Evolutionary conservation across 2,888 invertebrate genomes (phyloP), one percentile per base, ranked within the genome.

Genomic region (Onchidella celtica): DNA sequence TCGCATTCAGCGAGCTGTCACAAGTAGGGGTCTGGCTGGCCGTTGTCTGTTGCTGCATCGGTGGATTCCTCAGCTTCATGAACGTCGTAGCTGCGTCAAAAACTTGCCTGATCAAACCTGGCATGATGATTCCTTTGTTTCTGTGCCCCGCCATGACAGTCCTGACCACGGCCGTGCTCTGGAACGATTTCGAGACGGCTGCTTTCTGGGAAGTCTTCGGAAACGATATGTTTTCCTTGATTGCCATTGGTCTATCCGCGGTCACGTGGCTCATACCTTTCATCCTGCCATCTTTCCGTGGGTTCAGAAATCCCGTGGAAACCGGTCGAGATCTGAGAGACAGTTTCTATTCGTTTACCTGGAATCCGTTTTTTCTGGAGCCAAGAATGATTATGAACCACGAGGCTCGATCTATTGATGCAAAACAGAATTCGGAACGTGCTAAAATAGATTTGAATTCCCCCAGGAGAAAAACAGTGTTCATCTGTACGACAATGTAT

Each of bases 401-500:
- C 78, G 84, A 82, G 34, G 80, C 77, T 1, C n/a, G 21, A 1
- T 61, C 36, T 11, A 21, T 66, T 27, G 66, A 32, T 34, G 17
- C 55, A 55, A 34, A 47, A 4, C 24, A 27, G 9, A n/a, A 63
- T 24, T 2, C 29, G 63, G 24, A 29, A 32, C 11, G 24, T 17
- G 34, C 59, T 32, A n/a, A 1, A n/a, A 1, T 32, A 21, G 27
- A 17, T 3, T 17, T 57, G n/a, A n/a, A 1, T 6, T 21, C 11
- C 14, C 14, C 24, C 29, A 61, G 27, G 24, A 65, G 3, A n/a
- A 87, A 80, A 24, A 74, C 84, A n/a, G 85, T 90, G 0, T 90
- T 87, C 65, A 84, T 90, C 36, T 90, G 90, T 63, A 90, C 90
- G 2, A 90, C 90, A 0, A 90, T 90, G 90, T 89, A 89, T 66